These are phyloP conservation scores for Danio tinwini DNA, from an alignment of 2,797 vertebrate species.

Conservation along the genomic window DNA sequence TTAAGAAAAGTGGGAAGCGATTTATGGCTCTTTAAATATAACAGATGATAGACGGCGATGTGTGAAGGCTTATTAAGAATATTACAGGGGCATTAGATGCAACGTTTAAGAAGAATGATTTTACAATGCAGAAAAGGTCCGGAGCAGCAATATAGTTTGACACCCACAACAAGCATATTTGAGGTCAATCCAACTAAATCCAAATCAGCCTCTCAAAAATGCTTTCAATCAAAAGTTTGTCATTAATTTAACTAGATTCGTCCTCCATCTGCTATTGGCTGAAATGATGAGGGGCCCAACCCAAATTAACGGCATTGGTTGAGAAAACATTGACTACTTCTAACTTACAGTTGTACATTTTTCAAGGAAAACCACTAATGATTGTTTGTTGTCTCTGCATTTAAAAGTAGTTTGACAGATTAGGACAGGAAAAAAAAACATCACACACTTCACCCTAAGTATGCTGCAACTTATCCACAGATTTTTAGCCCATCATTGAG, in stretches of 20 bases:
- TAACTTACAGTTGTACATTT: background rate
- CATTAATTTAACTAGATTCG: background rate
- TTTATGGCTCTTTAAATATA: conserved; percentile 51
- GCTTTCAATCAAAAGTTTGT: background rate
- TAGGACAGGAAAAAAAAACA: too few species aligned
- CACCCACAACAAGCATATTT: background rate
- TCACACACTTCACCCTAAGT: too few species aligned
- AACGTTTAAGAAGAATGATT: conserved; percentile 3
- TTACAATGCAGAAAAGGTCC: background rate
- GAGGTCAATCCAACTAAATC: background rate
- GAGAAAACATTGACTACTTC: background rate
- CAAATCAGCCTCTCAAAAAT: background rate
- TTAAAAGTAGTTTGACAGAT: too few species aligned
- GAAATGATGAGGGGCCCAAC: background rate
- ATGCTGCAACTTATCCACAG: too few species aligned
- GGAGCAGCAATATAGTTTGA: background rate
- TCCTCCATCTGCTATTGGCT: background rate
- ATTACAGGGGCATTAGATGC: background rate
- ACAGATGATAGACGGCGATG: conserved; percentile 12
- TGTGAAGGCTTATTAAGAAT: conserved; percentile 19
- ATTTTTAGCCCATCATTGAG: too few species aligned
- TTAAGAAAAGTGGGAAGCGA: conserved; percentile 39
- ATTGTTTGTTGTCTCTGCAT: too few species aligned
- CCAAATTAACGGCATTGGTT: background rate
- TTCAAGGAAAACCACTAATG: background rate